Percentiles rank a stretch among this genome's conserved stretches.
Conservation (phyloP, 2,113 vertebrate genomes). For the Apodemus sylvaticus region DNA sequence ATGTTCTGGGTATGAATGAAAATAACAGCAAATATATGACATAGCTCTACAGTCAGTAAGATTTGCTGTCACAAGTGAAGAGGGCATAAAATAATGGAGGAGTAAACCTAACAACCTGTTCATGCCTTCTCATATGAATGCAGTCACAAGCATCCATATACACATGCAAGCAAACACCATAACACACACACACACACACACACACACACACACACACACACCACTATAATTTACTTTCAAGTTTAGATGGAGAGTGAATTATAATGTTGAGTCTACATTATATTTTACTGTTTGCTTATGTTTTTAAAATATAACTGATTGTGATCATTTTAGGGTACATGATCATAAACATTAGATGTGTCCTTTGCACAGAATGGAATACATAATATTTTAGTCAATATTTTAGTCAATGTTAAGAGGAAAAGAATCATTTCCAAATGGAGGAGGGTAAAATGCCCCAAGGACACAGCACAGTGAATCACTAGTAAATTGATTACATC, state of each 20-base stretch:
- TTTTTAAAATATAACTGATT: not conserved
- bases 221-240: not conserved
- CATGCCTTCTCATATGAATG: not conserved
- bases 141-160: not conserved
- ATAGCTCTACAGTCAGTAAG: not conserved
- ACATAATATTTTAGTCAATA: not conserved
- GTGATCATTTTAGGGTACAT: not conserved
- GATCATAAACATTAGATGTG: not conserved
- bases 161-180: not conserved
- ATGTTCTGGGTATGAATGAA: accelerated
- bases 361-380: not conserved
- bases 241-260: not conserved
- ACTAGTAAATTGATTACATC: not conserved
- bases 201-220: not conserved
- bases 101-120: not conserved
- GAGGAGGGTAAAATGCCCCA: not conserved
- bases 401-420: not conserved
- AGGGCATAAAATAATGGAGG: no score
- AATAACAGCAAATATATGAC: not conserved
- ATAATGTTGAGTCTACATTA: not conserved
- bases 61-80: no score
- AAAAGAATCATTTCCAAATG: not conserved
- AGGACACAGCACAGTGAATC: not conserved
- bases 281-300: not conserved
- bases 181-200: not conserved